Conservation (phyloP, 1,140 invertebrate species). For the Choristoneura fumiferana region DNA sequence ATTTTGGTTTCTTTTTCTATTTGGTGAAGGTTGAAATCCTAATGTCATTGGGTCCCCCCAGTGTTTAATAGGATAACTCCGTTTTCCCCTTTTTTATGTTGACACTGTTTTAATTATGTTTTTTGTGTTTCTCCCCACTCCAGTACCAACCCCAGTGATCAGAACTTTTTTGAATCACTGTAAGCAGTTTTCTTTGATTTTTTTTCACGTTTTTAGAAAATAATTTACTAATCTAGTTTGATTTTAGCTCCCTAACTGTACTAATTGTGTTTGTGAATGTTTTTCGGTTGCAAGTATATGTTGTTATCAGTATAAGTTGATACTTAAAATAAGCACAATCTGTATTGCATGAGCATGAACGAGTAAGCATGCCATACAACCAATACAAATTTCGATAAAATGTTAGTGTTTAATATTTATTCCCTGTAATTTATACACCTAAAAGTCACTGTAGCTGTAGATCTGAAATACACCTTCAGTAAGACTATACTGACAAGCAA, state of each 20-base stretch:
- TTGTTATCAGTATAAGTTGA: too few relatives aligned
- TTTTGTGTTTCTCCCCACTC: constrained; percentile 48
- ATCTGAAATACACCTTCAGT: too few relatives aligned
- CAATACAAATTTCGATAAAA: not conserved
- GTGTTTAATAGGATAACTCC: constrained; percentile 27
- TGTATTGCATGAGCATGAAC: not conserved
- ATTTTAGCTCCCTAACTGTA: constrained; percentile 28
- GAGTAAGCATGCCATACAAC: not conserved
- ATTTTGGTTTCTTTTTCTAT: constrained; percentile 9
- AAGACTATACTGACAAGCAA: too few relatives aligned
- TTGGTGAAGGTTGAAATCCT: not conserved
- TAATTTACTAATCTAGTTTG: constrained; percentile 25
- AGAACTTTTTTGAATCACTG: constrained; percentile 77
- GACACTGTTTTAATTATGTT: constrained; percentile 62
- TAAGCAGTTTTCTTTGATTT: constrained; percentile 58
- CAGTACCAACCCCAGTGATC: constrained; percentile 76
- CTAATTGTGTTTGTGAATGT: constrained; percentile 39
- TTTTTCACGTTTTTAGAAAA: constrained; percentile 36
- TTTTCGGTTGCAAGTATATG: not conserved
- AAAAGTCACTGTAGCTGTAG: too few relatives aligned
- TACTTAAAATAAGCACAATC: not conserved
- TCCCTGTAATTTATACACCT: too few relatives aligned
- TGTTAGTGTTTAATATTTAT: too few relatives aligned
- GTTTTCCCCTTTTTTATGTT: constrained; percentile 29
- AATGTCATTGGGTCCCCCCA: constrained; percentile 17